Base-by-base conservation (phyloP, 2,888 invertebrate species). In the Aleiodes leptofemur region DNA sequence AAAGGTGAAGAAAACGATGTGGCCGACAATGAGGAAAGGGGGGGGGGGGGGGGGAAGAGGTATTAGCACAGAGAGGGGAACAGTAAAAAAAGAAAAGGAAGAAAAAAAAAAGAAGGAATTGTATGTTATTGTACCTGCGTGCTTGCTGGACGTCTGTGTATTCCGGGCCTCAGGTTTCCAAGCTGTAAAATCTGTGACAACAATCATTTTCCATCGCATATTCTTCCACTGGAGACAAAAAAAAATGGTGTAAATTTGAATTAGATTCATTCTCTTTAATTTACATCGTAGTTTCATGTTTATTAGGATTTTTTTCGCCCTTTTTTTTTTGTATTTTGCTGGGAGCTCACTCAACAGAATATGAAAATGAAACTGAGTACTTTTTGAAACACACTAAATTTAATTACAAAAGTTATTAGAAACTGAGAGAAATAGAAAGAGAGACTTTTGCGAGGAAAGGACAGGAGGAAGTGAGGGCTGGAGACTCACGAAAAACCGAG, bases 131-230 rank as follows among this genome's bases (percentile, higher is more conserved):
- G 23, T 23, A 23, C 23, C 23, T 69, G 74, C 71, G 74, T 76
- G 72, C 64, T 69, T 73, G 71, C 73, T 73, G 53, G 31, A 55
- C 69, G 69, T 69, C 69, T 69, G 34, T 56, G 43, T 55, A 2
- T 23, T 72, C 74, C 74, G 76, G 69, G 83, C 81, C 81, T 86
- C 86, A 77, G 78, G 81, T 86, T 86, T 85, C 76, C 84, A 78
- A 83, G 82, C 82, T 84, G 84, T 86, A 85, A 86, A 86, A 86
- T 83, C 80, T 82, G 83, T 81, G 80, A 80, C 74, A 72, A 73
- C 76, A 71, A 61, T 38, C 61, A 13, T 69, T 69, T 38, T 38
- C 38, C 3, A 23, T 38, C 38, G 38, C 38, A 38, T 38, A 38
- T 38, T 38, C 38, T 48, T 72, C 43, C 23, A 23, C 1, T 31